phyloP scores from a whole-genome alignment of 2,113 vertebrate species.

The Lota lota region DNA sequence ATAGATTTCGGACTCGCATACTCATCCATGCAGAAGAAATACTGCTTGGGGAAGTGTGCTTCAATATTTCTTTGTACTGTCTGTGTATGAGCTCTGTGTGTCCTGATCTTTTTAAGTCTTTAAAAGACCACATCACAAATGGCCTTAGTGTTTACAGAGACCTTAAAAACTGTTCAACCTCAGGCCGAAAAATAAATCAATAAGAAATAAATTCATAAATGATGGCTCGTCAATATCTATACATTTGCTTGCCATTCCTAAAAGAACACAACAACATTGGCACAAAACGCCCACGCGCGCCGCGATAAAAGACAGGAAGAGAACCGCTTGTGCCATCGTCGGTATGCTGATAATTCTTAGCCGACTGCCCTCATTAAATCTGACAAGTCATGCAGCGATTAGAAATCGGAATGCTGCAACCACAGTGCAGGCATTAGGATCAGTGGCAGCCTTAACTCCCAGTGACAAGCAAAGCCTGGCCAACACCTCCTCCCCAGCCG shows the following conservation, averaged over 20 bases:
- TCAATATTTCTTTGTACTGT: no score
- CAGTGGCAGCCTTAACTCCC: slow-evolving; percentile 90
- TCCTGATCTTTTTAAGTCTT: no score
- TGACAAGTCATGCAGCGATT: slow-evolving; percentile 95
- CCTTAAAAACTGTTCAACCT: no score
- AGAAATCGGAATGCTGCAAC: slow-evolving; percentile 97
- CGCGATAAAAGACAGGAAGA: slow-evolving; percentile 48
- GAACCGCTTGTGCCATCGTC: slow-evolving; percentile 76
- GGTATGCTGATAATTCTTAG: slow-evolving; percentile 81
- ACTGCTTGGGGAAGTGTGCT: no score
- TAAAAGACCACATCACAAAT: no score
- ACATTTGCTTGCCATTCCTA: neutral
- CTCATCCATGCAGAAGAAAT: neutral
- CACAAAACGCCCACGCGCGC: no score
- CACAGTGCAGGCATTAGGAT: slow-evolving; percentile 94
- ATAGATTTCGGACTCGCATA: neutral
- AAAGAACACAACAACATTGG: neutral
- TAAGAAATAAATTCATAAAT: no score
- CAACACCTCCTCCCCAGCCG: slow-evolving; percentile 84
- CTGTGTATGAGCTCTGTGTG: no score
- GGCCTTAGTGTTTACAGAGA: no score
- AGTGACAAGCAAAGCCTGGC: slow-evolving; percentile 92
- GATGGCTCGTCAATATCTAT: no score
- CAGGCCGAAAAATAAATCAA: no score
- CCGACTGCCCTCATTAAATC: slow-evolving; percentile 83